Conservation (phyloP, 2,113 vertebrate species). For the Sebastes fasciatus region DNA sequence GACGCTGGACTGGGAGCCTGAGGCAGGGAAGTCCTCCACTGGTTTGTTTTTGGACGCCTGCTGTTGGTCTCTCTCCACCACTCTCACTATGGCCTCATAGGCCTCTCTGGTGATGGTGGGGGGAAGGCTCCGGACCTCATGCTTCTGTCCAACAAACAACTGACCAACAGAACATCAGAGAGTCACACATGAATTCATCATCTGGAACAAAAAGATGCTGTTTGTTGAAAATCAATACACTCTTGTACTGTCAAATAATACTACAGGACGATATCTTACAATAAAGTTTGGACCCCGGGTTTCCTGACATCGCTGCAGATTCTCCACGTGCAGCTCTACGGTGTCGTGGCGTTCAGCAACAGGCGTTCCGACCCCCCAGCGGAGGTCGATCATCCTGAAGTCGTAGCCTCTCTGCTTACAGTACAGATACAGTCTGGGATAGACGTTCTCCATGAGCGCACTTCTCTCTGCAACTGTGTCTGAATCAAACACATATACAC, state of each 20-base stretch:
- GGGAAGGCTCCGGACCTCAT: slow-evolving; percentile 69
- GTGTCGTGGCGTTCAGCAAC: slow-evolving; percentile 62
- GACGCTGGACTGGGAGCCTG: slow-evolving; percentile 42
- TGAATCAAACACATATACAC: slow-evolving; percentile 36
- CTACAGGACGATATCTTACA: slow-evolving; percentile 53
- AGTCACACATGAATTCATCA: background rate
- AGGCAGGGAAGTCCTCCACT: background rate
- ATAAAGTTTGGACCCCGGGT: slow-evolving; percentile 68
- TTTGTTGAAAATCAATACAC: background rate
- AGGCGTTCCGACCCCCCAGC: slow-evolving; percentile 66
- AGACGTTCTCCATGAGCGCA: slow-evolving; percentile 74
- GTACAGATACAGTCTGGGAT: slow-evolving; percentile 70
- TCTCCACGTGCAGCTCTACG: slow-evolving; percentile 66
- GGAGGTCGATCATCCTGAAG: slow-evolving; percentile 78
- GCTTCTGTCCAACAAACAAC: slow-evolving; percentile 77
- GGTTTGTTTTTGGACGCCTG: slow-evolving; percentile 55
- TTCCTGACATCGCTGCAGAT: slow-evolving; percentile 69
- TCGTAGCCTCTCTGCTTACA: slow-evolving; percentile 78
- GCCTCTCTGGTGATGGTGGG: slow-evolving; percentile 66
- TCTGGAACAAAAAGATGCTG: background rate
- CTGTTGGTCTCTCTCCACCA: slow-evolving; percentile 54
- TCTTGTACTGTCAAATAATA: background rate
- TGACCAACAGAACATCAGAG: slow-evolving; percentile 19
- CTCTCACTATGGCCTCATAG: slow-evolving; percentile 71
- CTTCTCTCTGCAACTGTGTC: slow-evolving; percentile 78